Percentiles rank a stretch among this genome's conserved stretches.
These are phyloP conservation scores for Punctoribates punctum DNA, from an alignment of 2,888 invertebrate species.

Conservation along the genomic window DNA sequence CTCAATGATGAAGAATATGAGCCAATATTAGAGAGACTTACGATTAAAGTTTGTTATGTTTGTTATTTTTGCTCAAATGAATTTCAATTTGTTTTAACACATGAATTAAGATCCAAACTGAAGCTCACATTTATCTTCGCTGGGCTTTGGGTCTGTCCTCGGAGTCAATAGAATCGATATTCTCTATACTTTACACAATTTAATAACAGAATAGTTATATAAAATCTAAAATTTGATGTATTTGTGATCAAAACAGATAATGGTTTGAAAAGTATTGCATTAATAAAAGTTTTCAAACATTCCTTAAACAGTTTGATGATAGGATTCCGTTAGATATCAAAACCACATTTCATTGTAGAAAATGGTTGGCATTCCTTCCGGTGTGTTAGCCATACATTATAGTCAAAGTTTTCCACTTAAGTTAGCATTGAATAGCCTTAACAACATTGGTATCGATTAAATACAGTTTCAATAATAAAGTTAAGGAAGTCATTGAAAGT, in stretches of 20 bases:
- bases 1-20: constrained; percentile 16
- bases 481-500: constrained; percentile 37
- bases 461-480: constrained; percentile 35
- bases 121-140: background rate
- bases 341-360: constrained; percentile 33
- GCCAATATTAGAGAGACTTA: constrained; percentile 22
- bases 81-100: constrained; percentile 11
- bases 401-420: constrained; percentile 38
- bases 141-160: too few species aligned
- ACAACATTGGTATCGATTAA: constrained; percentile 28
- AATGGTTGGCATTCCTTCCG: constrained; percentile 35
- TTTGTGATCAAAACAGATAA: constrained; percentile 30
- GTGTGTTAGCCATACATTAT: constrained; percentile 31
- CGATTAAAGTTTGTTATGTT: constrained; percentile 15
- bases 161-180: too few species aligned
- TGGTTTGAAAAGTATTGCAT: constrained; percentile 33
- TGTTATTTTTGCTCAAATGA: constrained; percentile 32
- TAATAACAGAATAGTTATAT: too few species aligned
- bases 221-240: background rate
- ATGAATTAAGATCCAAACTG: constrained; percentile 4
- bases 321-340: constrained; percentile 35
- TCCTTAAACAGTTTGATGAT: constrained; percentile 37
- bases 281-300: constrained; percentile 34
- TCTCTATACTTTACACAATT: too few species aligned
- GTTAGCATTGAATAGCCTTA: constrained; percentile 25